Base-by-base conservation (phyloP, 2,113 vertebrate genomes). In the Lipophrys pholis region DNA sequence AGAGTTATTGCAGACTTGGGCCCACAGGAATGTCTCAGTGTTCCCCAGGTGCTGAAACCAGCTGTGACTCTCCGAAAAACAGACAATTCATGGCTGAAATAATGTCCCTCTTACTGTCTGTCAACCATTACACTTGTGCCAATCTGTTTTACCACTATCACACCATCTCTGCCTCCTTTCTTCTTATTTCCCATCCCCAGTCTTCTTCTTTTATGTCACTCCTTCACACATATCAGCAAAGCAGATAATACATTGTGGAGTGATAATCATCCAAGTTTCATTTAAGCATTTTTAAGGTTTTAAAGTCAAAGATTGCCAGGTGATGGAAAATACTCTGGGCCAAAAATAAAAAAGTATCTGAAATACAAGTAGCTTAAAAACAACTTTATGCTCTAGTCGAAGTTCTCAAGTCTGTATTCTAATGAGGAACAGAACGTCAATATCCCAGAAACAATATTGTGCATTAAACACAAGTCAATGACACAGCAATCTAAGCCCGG, bases 41-140 rank as follows among this genome's bases (percentile, higher is more conserved):
- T 30, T 81, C 85, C 74, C 76, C 10, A 12, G 83, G 83, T 65
- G 66, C 53, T 72, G 46, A 67, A 81, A 86, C 70, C 77, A 83
- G 81, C 78, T 87, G 78, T 73, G 69, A 64, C 74, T 87, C 61
- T 43, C n/a, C 21, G n/a, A 58, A 43, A 41, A 15, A 30, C 21
- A 65, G 49, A 42, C 61, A 61, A 64, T 62, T 38, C 46, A 30
- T n/a, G 41, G 30, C 35, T 70, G 51, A 21, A 71, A 62, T 38
- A 72, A 48, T 53, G 64, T 62, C 69, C 51, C 48, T 76, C 42
- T 58, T 41, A 48, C 49, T 61, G 42, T 69, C 17, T 46, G 36
- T 38, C 51, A 69, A 14, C 56, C 46, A 39, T 45, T 75, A 64
- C 48, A 68, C 45, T 64, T 46, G 3, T 61, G 80, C 36, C 38